Evolutionary conservation across 2,888 invertebrate genomes (phyloP).

Genomic region (Deilephila elpenor): DNA sequence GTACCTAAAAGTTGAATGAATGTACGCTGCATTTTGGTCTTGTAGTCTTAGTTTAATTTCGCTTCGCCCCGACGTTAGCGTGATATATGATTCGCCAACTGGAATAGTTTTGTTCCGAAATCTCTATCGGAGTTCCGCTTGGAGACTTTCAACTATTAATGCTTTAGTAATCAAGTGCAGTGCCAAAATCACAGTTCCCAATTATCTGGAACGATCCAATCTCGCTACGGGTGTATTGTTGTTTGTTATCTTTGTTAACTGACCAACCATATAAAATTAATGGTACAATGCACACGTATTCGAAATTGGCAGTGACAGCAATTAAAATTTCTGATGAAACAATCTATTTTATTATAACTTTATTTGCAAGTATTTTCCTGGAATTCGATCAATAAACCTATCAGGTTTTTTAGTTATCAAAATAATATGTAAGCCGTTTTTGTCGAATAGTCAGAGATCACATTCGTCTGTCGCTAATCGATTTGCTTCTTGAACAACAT

Average conservation of each 20-base stretch:
- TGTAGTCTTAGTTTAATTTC: background rate
- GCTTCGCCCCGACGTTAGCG: background rate
- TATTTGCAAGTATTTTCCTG: too few species aligned
- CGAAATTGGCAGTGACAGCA: background rate
- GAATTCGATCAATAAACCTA: too few species aligned
- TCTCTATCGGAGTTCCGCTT: slow-evolving; percentile 12
- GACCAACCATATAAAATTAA: too few species aligned
- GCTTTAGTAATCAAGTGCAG: slow-evolving; percentile 15
- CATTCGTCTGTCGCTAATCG: too few species aligned
- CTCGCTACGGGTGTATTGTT: background rate
- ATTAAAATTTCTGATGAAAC: background rate
- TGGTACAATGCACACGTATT: too few species aligned
- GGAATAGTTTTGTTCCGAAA: slow-evolving; percentile 7
- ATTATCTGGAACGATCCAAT: slow-evolving; percentile 22
- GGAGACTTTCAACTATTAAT: slow-evolving; percentile 11
- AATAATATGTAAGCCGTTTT: too few species aligned
- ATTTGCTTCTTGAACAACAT: too few species aligned
- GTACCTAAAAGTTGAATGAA: background rate
- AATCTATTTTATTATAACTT: too few species aligned
- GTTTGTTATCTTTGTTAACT: slow-evolving; percentile 14
- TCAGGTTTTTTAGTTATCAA: too few species aligned
- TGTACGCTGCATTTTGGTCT: background rate
- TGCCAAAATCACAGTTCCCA: slow-evolving; percentile 21
- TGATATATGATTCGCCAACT: background rate
- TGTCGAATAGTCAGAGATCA: too few species aligned